Evolutionary conservation across 2,113 vertebrate genomes (phyloP).

Genomic region (Chaetodon trifascialis): DNA sequence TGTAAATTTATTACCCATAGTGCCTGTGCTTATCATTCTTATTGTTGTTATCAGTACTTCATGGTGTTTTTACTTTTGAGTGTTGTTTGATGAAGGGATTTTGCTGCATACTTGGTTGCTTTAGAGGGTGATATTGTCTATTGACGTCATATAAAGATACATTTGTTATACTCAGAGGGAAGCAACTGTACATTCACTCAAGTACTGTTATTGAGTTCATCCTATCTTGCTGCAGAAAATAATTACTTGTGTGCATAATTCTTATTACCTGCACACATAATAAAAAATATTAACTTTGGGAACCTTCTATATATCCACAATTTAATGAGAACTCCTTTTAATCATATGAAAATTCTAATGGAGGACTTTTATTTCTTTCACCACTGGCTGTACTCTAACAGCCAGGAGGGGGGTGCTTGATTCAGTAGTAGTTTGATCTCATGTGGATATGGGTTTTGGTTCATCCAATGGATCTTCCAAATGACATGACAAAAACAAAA

Average conservation of each 20-base stretch:
- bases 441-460: neutral
- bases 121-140: neutral
- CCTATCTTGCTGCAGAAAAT: neutral
- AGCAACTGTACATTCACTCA: neutral
- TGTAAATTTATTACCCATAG: constrained; percentile 36
- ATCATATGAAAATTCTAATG: neutral
- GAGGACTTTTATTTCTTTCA: neutral
- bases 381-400: too few relatives aligned
- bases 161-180: neutral
- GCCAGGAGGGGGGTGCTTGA: neutral
- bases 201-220: too few relatives aligned
- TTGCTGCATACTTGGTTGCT: neutral
- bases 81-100: neutral
- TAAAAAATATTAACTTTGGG: too few relatives aligned
- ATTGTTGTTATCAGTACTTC: neutral
- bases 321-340: too few relatives aligned
- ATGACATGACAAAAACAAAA: neutral
- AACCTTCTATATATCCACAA: too few relatives aligned
- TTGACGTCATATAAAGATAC: too few relatives aligned
- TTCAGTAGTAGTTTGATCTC: neutral
- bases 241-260: neutral
- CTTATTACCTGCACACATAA: neutral
- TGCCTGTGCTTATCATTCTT: constrained; percentile 3
- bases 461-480: neutral
- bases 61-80: neutral